These are phyloP conservation scores for Holacanthella duospinosa DNA, from an alignment of 2,888 invertebrate genomes.

Conservation along the genomic window DNA sequence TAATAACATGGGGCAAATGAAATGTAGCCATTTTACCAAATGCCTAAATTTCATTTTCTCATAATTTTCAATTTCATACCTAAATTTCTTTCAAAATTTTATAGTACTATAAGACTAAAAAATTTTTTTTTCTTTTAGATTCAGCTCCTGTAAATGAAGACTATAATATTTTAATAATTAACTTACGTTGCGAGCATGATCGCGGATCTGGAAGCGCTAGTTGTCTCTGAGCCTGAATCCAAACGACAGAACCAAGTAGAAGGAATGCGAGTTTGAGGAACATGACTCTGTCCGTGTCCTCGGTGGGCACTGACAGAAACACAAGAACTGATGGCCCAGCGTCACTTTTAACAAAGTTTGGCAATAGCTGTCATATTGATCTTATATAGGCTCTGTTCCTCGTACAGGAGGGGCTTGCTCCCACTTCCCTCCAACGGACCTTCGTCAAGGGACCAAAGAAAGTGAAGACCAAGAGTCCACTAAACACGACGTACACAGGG, in stretches of 20 bases:
- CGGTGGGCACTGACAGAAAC: neutral
- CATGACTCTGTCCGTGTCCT: neutral
- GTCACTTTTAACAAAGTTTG: neutral
- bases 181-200: constrained; percentile 80
- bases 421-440: neutral
- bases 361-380: neutral
- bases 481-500: neutral
- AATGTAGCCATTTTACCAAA: no score
- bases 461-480: neutral
- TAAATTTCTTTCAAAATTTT: no score
- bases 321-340: neutral
- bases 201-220: constrained; percentile 77
- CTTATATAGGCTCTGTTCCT: neutral
- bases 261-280: neutral
- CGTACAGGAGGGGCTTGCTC: no score
- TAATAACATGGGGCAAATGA: no score
- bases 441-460: neutral
- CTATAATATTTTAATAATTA: no score
- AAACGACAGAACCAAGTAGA: neutral
- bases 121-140: no score
- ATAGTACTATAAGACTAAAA: no score
- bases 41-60: no score
- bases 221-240: constrained; percentile 59
- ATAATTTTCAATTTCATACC: no score
- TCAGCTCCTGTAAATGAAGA: no score